These are phyloP conservation scores for Copidosoma floridanum DNA, from an alignment of 1,140 invertebrate species.

Conservation along the genomic window DNA sequence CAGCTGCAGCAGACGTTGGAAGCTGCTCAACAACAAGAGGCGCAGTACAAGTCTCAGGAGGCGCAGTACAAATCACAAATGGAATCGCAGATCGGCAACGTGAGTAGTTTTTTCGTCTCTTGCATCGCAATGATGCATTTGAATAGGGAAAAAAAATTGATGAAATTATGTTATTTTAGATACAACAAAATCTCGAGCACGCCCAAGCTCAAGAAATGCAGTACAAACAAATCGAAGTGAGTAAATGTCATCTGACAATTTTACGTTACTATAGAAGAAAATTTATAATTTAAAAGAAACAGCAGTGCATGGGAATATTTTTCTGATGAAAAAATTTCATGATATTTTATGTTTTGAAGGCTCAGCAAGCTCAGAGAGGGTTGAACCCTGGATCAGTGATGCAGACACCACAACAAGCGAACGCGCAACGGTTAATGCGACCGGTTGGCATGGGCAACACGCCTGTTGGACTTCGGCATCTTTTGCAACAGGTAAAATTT, in stretches of 20 bases:
- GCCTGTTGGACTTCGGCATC: slow-evolving; percentile 67
- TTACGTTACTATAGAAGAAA: slow-evolving; percentile 28
- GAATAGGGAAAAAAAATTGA: slow-evolving; percentile 4
- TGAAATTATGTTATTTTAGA: slow-evolving; percentile 46
- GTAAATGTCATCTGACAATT: no score
- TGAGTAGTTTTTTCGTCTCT: no score
- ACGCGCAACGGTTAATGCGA: slow-evolving; percentile 63
- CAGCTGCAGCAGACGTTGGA: slow-evolving; percentile 71
- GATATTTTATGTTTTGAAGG: slow-evolving; percentile 27
- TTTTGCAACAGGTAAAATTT: slow-evolving; percentile 64
- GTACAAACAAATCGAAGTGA: slow-evolving; percentile 72
- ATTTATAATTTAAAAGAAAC: slow-evolving; percentile 2
- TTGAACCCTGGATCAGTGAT: slow-evolving; percentile 46
- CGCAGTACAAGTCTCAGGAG: slow-evolving; percentile 72
- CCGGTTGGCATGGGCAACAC: slow-evolving; percentile 65
- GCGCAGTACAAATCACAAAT: slow-evolving; percentile 51
- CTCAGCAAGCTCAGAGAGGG: slow-evolving; percentile 52
- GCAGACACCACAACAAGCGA: slow-evolving; percentile 48
- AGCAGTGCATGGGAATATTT: no score
- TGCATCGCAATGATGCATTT: no score
- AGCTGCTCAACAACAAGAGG: slow-evolving; percentile 73
- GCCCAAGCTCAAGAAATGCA: slow-evolving; percentile 78
- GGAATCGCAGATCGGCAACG: no score
- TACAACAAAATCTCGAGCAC: slow-evolving; percentile 72
- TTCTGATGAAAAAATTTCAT: not conserved